These are phyloP conservation scores for Phoebastria nigripes DNA, from an alignment of 2,797 vertebrate species.

Conservation along the genomic window DNA sequence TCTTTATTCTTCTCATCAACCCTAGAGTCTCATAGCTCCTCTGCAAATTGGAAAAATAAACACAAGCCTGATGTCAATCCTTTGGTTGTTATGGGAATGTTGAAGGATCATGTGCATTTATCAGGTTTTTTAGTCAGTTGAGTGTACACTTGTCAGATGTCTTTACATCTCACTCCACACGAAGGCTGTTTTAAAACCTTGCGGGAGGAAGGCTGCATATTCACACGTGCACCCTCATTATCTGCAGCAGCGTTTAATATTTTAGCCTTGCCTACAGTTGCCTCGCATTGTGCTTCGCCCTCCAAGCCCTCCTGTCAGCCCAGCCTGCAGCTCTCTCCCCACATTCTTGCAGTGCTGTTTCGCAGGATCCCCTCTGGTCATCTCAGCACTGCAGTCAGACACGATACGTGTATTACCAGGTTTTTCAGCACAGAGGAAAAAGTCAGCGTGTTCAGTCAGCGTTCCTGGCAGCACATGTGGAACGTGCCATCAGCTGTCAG, in stretches of 20 bases:
- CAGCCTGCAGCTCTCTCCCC: background rate
- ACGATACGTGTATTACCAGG: accelerated
- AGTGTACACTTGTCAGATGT: background rate
- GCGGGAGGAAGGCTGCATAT: accelerated
- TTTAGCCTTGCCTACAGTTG: too few species aligned
- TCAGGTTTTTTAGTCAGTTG: background rate
- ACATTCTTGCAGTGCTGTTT: accelerated
- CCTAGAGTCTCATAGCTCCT: background rate
- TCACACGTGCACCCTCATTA: accelerated
- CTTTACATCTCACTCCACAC: background rate
- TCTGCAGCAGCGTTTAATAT: background rate
- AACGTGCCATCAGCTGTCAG: background rate
- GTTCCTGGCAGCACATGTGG: background rate
- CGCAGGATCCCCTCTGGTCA: background rate
- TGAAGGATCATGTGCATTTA: accelerated
- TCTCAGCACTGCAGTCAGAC: accelerated
- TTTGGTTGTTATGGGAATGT: background rate
- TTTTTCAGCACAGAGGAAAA: background rate
- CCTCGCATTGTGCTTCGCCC: too few species aligned
- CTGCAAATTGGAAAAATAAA: background rate
- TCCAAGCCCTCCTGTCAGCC: background rate
- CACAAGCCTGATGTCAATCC: background rate
- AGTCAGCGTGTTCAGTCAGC: accelerated
- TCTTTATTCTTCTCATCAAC: background rate
- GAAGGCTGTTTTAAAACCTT: background rate